phyloP scores from a whole-genome alignment of 2,797 vertebrate genomes.

The Tarsius wallacei region DNA sequence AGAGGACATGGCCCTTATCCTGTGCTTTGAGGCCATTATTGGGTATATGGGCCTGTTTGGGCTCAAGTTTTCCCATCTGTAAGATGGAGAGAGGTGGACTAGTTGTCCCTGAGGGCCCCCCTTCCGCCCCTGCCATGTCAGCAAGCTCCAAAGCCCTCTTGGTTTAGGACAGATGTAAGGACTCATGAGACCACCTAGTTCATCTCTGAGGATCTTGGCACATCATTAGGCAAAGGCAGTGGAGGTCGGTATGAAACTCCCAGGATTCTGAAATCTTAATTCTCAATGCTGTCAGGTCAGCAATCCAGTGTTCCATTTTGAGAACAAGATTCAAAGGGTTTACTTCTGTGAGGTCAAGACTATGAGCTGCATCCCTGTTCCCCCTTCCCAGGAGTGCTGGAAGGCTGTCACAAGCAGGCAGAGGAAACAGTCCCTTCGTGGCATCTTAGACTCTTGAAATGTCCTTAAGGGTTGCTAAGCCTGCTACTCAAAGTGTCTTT shows the following conservation, averaged over 20 bases:
- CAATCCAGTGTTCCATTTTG: not conserved
- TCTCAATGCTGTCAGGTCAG: not conserved
- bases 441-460: not conserved
- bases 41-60: not conserved
- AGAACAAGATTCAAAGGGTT: not conserved
- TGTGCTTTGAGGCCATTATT: not conserved
- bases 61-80: not conserved
- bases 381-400: not conserved
- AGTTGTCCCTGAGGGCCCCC: not conserved
- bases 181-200: not conserved
- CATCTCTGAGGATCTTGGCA: not conserved
- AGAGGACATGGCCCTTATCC: not conserved
- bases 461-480: not conserved
- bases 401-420: not conserved
- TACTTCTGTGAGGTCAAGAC: not conserved
- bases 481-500: not conserved
- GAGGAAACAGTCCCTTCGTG: not conserved
- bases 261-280: not conserved
- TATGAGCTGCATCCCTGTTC: not conserved
- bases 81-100: not conserved
- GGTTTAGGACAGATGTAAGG: not conserved
- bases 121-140: not conserved
- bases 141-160: not conserved
- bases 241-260: not conserved
- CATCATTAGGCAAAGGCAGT: not conserved